These are phyloP conservation scores for Sarcophaga peregrina DNA, from an alignment of 1,140 invertebrate species.

Conservation along the genomic window DNA sequence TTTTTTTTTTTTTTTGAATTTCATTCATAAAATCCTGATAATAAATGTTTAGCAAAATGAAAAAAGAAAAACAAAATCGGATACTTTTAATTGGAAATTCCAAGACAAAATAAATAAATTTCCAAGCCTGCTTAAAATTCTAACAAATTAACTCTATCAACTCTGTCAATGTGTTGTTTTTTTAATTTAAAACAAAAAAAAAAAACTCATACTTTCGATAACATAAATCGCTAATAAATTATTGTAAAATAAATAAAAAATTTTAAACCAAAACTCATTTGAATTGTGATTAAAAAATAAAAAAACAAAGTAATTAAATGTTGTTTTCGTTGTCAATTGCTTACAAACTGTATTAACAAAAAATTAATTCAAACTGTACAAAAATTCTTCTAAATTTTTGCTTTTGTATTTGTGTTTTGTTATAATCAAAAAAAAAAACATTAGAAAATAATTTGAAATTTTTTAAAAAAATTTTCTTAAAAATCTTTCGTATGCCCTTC, in stretches of 20 bases:
- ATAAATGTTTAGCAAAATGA: background rate
- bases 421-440: background rate
- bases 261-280: too few relatives aligned
- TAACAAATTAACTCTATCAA: background rate
- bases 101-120: background rate
- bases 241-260: too few relatives aligned
- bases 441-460: background rate
- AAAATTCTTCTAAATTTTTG: background rate
- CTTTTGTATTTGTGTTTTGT: conserved; percentile 31
- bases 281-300: too few relatives aligned
- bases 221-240: background rate
- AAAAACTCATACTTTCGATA: background rate
- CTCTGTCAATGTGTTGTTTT: background rate
- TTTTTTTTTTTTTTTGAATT: too few relatives aligned
- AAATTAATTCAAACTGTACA: background rate
- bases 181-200: conserved; percentile 1
- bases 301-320: background rate
- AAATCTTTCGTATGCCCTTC: background rate
- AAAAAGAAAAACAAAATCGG: too few relatives aligned
- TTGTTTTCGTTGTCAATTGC: conserved; percentile 39
- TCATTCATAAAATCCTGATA: background rate
- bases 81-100: background rate
- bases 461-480: background rate
- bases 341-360: conserved; percentile 31
- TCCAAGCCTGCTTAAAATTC: conserved; percentile 2